A percentile compares a stretch with the other conserved stretches of the same genome.
Evolutionary conservation across 1,140 invertebrate genomes (phyloP).

Genomic region (Danaus plexippus): DNA sequence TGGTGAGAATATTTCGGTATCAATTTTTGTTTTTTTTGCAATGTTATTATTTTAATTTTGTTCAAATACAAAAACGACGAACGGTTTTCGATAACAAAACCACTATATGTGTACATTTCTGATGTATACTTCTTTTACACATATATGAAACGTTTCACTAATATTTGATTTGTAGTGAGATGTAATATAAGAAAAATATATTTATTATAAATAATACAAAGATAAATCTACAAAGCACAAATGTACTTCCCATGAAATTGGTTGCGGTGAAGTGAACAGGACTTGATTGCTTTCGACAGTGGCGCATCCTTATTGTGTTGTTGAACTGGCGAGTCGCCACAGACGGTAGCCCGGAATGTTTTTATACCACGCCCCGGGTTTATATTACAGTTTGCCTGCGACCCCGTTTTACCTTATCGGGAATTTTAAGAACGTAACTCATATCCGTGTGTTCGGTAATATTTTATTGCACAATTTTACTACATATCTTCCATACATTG

Average conservation of each 20-base stretch:
- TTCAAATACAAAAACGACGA: no score
- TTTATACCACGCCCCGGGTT: constrained; percentile 36
- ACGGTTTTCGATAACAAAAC: no score
- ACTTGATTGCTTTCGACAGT: constrained; percentile 56
- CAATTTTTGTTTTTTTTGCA: no score
- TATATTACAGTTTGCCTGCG: constrained; percentile 55
- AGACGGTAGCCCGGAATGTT: constrained; percentile 38
- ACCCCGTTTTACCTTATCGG: constrained; percentile 27
- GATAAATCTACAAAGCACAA: constrained; percentile 26
- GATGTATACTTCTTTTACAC: no score
- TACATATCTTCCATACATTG: no score
- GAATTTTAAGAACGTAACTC: constrained; percentile 4
- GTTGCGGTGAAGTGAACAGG: constrained; percentile 52
- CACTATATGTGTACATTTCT: no score
- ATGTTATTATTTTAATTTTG: no score
- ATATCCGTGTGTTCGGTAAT: constrained; percentile 2
- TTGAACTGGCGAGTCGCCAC: constrained; percentile 51
- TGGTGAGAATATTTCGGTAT: no score
- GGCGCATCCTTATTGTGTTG: constrained; percentile 59
- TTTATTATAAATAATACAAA: constrained; percentile 18
- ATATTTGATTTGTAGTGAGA: no score
- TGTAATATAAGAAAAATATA: constrained; percentile 7
- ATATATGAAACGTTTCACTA: no score
- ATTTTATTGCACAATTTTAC: no score
- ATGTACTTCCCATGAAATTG: constrained; percentile 44